Conservation (phyloP, 1,140 invertebrate species). For the Proctacanthus coquilletti region DNA sequence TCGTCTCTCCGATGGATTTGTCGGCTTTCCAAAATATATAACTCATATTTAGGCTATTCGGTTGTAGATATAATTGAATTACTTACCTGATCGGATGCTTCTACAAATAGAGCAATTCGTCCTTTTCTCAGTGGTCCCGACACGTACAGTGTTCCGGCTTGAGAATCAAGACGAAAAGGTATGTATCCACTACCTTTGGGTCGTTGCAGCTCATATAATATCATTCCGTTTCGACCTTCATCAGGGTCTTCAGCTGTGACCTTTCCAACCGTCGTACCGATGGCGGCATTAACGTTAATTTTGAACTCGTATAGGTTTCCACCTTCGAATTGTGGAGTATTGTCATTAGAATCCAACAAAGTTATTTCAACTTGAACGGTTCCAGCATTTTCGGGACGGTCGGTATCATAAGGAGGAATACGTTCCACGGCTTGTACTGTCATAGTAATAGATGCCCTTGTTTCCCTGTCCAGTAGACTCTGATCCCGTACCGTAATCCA, state of each 20-base stretch:
- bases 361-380: constrained; percentile 64
- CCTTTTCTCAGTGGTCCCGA: constrained; percentile 47
- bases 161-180: constrained; percentile 53
- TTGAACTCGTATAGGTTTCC: constrained; percentile 66
- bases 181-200: constrained; percentile 42
- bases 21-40: constrained; percentile 34
- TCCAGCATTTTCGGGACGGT: constrained; percentile 29
- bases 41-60: too few relatives aligned
- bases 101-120: constrained; percentile 61
- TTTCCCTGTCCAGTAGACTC: constrained; percentile 61
- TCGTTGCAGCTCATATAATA: constrained; percentile 59
- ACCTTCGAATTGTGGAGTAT: constrained; percentile 69
- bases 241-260: constrained; percentile 65
- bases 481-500: constrained; percentile 74
- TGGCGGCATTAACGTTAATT: constrained; percentile 46
- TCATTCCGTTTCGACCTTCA: constrained; percentile 59
- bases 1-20: constrained; percentile 62
- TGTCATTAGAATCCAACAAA: constrained; percentile 71
- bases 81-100: constrained; percentile 53
- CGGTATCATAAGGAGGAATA: constrained; percentile 23
- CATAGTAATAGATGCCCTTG: constrained; percentile 47
- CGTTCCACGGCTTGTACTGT: constrained; percentile 57
- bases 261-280: constrained; percentile 53
- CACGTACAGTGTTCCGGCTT: constrained; percentile 54
- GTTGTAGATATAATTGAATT: background rate